Conservation (phyloP, 2,888 invertebrate genomes). For the Orthonevra nobilis region DNA sequence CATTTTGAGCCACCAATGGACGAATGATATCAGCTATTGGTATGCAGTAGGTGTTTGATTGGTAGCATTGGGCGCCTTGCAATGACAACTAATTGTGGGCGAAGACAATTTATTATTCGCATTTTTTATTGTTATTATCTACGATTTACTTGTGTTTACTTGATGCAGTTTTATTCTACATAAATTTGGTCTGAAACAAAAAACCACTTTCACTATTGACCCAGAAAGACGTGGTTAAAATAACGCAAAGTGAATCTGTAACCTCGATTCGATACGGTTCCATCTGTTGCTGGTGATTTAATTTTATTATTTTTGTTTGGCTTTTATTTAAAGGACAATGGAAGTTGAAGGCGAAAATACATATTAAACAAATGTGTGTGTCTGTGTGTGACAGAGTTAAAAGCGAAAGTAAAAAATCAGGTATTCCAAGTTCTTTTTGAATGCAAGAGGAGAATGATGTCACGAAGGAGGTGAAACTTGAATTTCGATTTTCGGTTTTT, state of each 20-base stretch:
- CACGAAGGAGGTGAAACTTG: too few relatives aligned
- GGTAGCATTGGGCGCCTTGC: slow-evolving; percentile 29
- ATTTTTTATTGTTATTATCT: slow-evolving; percentile 2
- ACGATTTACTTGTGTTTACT: background rate
- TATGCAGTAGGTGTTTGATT: slow-evolving; percentile 62
- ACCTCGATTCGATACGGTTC: slow-evolving; percentile 49
- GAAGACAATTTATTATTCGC: slow-evolving; percentile 17
- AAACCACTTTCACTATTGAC: slow-evolving; percentile 64
- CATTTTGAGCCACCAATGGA: slow-evolving; percentile 18
- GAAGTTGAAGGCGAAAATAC: slow-evolving; percentile 47
- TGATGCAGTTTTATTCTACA: background rate
- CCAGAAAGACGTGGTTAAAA: slow-evolving; percentile 50
- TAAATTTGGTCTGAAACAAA: background rate
- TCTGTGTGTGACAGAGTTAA: slow-evolving; percentile 54
- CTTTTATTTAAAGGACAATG: slow-evolving; percentile 54
- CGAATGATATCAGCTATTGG: slow-evolving; percentile 37
- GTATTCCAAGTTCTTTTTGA: slow-evolving; percentile 50
- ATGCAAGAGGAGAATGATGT: slow-evolving; percentile 40
- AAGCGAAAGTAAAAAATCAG: slow-evolving; percentile 65
- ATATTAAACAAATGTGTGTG: slow-evolving; percentile 15
- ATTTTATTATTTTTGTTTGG: too few relatives aligned
- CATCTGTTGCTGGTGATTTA: background rate
- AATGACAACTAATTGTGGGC: slow-evolving; percentile 53
- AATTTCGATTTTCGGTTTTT: too few relatives aligned
- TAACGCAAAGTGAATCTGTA: slow-evolving; percentile 29